These are phyloP conservation scores for Heliothis subflexa DNA, from an alignment of 1,140 invertebrate genomes.

Conservation along the genomic window DNA sequence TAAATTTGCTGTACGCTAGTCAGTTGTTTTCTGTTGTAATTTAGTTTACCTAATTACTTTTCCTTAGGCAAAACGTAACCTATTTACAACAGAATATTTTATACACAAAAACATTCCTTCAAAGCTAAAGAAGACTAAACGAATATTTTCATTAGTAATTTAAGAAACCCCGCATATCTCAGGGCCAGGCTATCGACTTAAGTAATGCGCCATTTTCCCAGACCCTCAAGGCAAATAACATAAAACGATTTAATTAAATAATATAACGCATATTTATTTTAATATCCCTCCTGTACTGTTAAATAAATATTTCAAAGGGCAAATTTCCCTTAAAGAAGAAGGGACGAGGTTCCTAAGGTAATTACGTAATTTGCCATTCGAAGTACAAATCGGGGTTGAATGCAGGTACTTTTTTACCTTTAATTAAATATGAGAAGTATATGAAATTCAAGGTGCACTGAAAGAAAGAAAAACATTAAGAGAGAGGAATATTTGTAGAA, in stretches of 20 bases:
- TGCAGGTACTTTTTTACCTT: slow-evolving; percentile 13
- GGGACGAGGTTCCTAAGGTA: slow-evolving; percentile 26
- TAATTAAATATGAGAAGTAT: slow-evolving; percentile 7
- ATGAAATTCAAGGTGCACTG: background rate
- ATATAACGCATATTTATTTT: slow-evolving; percentile 38
- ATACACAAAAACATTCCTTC: background rate
- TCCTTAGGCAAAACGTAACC: too few relatives aligned
- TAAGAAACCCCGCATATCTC: background rate
- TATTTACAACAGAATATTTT: too few relatives aligned
- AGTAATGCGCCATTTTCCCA: slow-evolving; percentile 6
- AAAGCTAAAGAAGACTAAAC: slow-evolving; percentile 16
- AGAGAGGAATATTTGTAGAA: background rate
- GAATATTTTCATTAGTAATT: slow-evolving; percentile 20
- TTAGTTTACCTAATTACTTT: too few relatives aligned
- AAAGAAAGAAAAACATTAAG: background rate
- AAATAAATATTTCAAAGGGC: slow-evolving; percentile 43
- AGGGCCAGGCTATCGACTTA: background rate
- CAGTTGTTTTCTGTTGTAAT: too few relatives aligned
- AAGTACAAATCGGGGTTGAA: background rate
- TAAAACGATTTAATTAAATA: slow-evolving; percentile 48
- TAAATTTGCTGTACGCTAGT: too few relatives aligned
- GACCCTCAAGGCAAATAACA: slow-evolving; percentile 37
- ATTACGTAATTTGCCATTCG: slow-evolving; percentile 32
- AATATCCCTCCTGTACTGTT: slow-evolving; percentile 37
- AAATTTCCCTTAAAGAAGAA: slow-evolving; percentile 20